Evolutionary conservation across 2,113 vertebrate species (phyloP), one percentile per base, ranked within the genome.

Genomic region (Seriola aureovittata): DNA sequence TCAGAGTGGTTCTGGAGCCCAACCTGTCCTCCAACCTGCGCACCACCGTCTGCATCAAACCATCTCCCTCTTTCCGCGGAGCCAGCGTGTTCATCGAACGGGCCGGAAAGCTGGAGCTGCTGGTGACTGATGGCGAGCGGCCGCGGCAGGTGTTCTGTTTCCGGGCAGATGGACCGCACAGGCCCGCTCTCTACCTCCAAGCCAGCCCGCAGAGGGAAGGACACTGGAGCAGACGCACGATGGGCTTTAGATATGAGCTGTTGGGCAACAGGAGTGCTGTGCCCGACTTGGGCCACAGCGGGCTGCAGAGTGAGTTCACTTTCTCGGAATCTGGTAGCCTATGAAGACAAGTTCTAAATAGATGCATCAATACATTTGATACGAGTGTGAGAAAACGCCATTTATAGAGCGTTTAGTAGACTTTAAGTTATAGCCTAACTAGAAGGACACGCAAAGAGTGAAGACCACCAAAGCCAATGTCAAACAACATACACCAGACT

Each of bases 231-330:
- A 91, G 90, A 63, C 89, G 90, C n/a, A 80, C 54, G 0, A 92
- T 95, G 87, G 91, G 94, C 62, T 96, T 97, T 92, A 95, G 94
- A 84, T 96, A 96, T 0, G 94, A 97, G 86, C 85, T 96, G 87
- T 92, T 96, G 81, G 88, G 88, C 58, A 94, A 85, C 84, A 86
- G 87, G 75, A 95, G 90, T 0, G 3, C 75, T 0, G 81, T 82
- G 44, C 50, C 85, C 0, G 81, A 76, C 60, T 32, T 80, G 74
- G 88, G 78, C 40, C 82, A 86, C 54, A 78, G 69, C 0, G 79
- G 92, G 38, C 64, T 38, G 0, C 68, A 95, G 76, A 85, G 96
- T 97, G 88, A 92, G 92, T 66, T 3, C 12, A 34, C 0, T 16
- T 10, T 11, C 17, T n/a, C 10, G 42, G 0, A 44, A 3, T 9